phyloP scores from a whole-genome alignment of 1,140 invertebrate species.

The Panagrolaimus sp. region DNA sequence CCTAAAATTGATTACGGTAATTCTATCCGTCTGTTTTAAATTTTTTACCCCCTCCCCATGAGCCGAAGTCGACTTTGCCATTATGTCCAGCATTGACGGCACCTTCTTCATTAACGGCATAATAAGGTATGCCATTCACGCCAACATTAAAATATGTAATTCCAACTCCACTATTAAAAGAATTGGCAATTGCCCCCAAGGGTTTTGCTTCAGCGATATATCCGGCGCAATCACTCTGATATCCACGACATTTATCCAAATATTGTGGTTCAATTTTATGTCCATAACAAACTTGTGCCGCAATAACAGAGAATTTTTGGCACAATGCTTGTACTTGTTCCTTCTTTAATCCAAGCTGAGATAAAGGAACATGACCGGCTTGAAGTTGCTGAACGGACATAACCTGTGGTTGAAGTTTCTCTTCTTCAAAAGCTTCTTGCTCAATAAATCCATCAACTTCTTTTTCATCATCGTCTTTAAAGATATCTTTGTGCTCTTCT shows the following conservation, averaged over 20 bases:
- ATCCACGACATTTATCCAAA: slow-evolving; percentile 38
- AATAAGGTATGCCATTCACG: slow-evolving; percentile 45
- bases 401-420: not conserved
- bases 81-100: slow-evolving; percentile 38
- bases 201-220: slow-evolving; percentile 34
- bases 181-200: slow-evolving; percentile 42
- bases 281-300: slow-evolving; percentile 35
- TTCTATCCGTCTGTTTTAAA: not conserved
- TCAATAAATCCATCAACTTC: not conserved
- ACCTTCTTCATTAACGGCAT: slow-evolving; percentile 44
- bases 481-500: not conserved
- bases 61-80: slow-evolving; percentile 43
- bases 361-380: slow-evolving; percentile 21
- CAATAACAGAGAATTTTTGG: slow-evolving; percentile 31
- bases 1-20: not conserved
- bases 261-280: slow-evolving; percentile 34
- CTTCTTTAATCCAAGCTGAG: slow-evolving; percentile 24
- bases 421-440: not conserved
- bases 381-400: not conserved
- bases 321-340: slow-evolving; percentile 28
- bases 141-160: slow-evolving; percentile 37
- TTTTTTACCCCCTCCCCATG: slow-evolving; percentile 44
- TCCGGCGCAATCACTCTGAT: slow-evolving; percentile 32
- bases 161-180: slow-evolving; percentile 38
- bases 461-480: slow-evolving; percentile 4